Evolutionary conservation across 1,140 invertebrate genomes (phyloP), one percentile per base, ranked within the genome.

Genomic region (Stenopsyche tienmushanensis): DNA sequence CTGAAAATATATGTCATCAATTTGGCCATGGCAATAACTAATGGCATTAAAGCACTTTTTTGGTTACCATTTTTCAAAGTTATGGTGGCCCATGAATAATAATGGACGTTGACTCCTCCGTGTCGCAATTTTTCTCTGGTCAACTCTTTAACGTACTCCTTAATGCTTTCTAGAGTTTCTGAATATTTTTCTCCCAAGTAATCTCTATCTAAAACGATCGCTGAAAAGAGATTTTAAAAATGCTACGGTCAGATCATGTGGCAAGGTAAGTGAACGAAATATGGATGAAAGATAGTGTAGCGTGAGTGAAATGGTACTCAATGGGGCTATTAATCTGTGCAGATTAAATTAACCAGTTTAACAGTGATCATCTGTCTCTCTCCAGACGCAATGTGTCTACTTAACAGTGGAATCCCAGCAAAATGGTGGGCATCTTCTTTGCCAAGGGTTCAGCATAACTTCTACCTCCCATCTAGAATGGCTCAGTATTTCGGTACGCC

Each of bases 31-130:
- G 54, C 10, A 44, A 53, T 50, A 26, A 60, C 58, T 9, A 54
- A 26, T 21, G 7, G n/a, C 29, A 25, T 17, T 52, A 10, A 21
- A 20, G n/a, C 44, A 44, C 23, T 66, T 62, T 1, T 58, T 17
- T 1, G 20, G 60, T 75, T 76, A 89, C 88, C 89, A 81, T 82
- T 84, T 69, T 84, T 84, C 1, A 88, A 76, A 71, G 83, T 85
- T 13, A 87, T 82, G 13, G 82, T 80, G 5, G 81, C 82, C 81
- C 87, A 88, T 9, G 82, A 82, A 71, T 85, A 88, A 66, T 87
- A 82, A 64, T 81, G 79, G 0, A 89, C 80, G 52, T 82, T 81
- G 2, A 91, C 80, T 2, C 86, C 86, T 17, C 84, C 83, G 59
- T 84, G 80, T 62, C 82, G 84, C 50, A 88, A 76, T 62, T 87